These are phyloP conservation scores for Paraplagusia blochii DNA, from an alignment of 2,113 vertebrate species.

Conservation along the genomic window DNA sequence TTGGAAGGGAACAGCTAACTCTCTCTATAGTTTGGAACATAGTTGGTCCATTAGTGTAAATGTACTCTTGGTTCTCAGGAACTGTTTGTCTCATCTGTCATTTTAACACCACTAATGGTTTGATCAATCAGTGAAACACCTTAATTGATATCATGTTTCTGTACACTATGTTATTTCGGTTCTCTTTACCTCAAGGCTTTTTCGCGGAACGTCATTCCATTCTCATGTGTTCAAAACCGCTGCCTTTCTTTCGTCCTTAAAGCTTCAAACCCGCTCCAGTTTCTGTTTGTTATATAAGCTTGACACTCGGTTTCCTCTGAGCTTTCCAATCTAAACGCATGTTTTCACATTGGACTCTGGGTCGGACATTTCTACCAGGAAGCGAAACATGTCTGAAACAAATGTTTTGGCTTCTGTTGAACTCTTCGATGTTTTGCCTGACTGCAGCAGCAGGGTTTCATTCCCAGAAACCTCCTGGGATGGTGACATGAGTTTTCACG, in stretches of 20 bases:
- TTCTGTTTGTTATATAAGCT: constrained; percentile 39
- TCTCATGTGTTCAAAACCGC: not conserved
- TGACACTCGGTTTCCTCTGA: constrained; percentile 57
- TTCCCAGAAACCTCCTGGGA: constrained; percentile 67
- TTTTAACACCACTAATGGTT: constrained; percentile 1
- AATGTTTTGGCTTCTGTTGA: constrained; percentile 76
- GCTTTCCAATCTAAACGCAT: constrained; percentile 51
- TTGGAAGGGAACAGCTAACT: too few relatives aligned
- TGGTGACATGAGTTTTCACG: constrained; percentile 49
- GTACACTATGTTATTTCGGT: not conserved
- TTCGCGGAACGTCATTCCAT: constrained; percentile 20
- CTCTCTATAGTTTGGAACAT: not conserved
- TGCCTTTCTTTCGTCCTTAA: constrained; percentile 5
- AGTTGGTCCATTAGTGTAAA: too few relatives aligned
- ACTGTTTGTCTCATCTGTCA: not conserved
- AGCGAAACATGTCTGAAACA: constrained; percentile 71
- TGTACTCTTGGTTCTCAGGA: constrained; percentile 16
- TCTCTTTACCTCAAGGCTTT: constrained; percentile 24
- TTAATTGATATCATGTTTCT: not conserved
- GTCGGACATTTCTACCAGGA: constrained; percentile 61
- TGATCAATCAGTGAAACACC: constrained; percentile 9
- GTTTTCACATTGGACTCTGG: constrained; percentile 65
- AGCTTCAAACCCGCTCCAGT: constrained; percentile 40
- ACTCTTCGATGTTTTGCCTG: constrained; percentile 63
- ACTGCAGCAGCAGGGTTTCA: constrained; percentile 57